phyloP scores from a whole-genome alignment of 1,140 invertebrate genomes.

The Drosophila nasuta region DNA sequence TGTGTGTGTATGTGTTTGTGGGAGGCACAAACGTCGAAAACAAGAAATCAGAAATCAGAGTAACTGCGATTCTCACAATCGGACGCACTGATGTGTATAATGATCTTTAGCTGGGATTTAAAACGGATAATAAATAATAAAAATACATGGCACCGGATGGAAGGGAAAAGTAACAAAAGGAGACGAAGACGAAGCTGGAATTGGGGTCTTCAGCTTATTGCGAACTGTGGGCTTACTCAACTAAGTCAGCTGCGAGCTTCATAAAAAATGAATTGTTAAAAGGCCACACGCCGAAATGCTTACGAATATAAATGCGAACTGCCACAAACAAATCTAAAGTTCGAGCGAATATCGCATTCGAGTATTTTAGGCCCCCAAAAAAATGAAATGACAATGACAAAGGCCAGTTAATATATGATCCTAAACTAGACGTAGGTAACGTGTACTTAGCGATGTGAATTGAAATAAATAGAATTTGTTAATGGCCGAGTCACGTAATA shows the following conservation, averaged over 20 bases:
- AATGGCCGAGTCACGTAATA: conserved; percentile 42
- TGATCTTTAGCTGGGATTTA: conserved; percentile 84
- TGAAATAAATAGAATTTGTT: conserved; percentile 72
- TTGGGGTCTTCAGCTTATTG: conserved; percentile 14
- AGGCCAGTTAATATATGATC: conserved; percentile 66
- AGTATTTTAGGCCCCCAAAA: conserved; percentile 15
- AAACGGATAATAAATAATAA: conserved; percentile 83
- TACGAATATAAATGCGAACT: conserved; percentile 74
- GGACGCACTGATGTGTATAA: conserved; percentile 84
- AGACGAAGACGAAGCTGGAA: conserved; percentile 15
- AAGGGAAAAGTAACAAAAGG: conserved; percentile 25
- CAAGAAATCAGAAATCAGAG: conserved; percentile 82
- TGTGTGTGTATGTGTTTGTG: background rate
- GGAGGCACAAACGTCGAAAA: conserved; percentile 73
- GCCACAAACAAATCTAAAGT: conserved; percentile 74
- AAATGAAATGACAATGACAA: conserved; percentile 60
- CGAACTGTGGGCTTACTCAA: conserved; percentile 61
- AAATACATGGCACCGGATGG: conserved; percentile 65
- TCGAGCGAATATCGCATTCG: conserved; percentile 32
- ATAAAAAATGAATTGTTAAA: conserved; percentile 83
- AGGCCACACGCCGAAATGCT: conserved; percentile 63
- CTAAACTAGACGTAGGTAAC: conserved; percentile 24
- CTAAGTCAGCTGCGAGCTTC: conserved; percentile 59
- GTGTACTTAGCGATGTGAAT: conserved; percentile 25
- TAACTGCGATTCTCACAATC: conserved; percentile 81